These are phyloP conservation scores for Melanostoma mellinum DNA, from an alignment of 2,888 invertebrate species.

Conservation along the genomic window DNA sequence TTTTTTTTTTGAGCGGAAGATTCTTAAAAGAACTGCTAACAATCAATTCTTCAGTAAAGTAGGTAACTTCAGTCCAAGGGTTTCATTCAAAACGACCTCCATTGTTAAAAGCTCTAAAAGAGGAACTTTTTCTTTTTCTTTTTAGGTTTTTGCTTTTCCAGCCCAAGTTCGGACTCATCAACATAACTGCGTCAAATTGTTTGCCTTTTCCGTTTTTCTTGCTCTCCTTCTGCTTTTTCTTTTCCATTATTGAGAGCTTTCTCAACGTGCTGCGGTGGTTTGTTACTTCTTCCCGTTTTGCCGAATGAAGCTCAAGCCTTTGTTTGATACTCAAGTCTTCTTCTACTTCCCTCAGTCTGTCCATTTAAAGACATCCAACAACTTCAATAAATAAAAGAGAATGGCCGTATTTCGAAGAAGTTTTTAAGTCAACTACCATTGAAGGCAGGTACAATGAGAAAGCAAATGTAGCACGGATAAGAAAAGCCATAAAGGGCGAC, in stretches of 20 bases:
- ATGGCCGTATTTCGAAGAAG: no score
- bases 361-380: conserved; percentile 94
- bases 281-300: conserved; percentile 83
- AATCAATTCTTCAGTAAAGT: no score
- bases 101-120: conserved; percentile 74
- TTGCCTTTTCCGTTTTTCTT: conserved; percentile 83
- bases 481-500: no score
- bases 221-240: conserved; percentile 83
- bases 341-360: conserved; percentile 90
- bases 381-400: no score
- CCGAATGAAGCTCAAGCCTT: conserved; percentile 80
- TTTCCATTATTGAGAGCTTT: conserved; percentile 82
- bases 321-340: conserved; percentile 86
- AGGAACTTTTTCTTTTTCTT: conserved; percentile 80
- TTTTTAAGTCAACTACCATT: no score
- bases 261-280: conserved; percentile 78
- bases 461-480: no score
- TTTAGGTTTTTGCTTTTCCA: conserved; percentile 77
- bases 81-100: conserved; percentile 51
- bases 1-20: no score
- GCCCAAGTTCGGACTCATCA: conserved; percentile 78
- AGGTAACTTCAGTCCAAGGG: conserved; percentile 64
- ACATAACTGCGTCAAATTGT: conserved; percentile 84
- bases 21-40: no score
- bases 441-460: no score